Conservation (phyloP, 2,113 vertebrate genomes). For the Ondatra zibethicus region DNA sequence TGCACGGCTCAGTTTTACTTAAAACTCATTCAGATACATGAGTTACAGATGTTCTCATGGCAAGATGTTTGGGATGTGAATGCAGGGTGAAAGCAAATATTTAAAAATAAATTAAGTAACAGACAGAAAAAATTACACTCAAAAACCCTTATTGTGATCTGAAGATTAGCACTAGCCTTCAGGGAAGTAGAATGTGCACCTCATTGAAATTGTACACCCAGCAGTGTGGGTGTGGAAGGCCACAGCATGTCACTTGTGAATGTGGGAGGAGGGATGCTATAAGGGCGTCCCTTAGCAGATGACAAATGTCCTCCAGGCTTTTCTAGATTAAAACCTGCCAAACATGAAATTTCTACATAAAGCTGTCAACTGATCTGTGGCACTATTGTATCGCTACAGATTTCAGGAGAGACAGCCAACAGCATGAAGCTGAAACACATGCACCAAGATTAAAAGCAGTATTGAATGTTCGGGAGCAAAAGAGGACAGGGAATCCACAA, state of each 20-base stretch:
- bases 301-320: conserved; percentile 42
- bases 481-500: conserved; percentile 41
- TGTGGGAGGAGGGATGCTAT: conserved; percentile 18
- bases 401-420: conserved; percentile 56
- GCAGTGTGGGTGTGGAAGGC: conserved; percentile 55
- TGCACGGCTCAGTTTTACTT: conserved; percentile 51
- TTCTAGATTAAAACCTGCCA: conserved; percentile 61
- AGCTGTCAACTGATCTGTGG: conserved; percentile 71
- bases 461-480: conserved; percentile 63
- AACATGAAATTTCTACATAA: conserved; percentile 57
- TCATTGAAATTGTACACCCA: conserved; percentile 23
- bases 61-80: conserved; percentile 41
- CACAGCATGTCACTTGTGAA: conserved; percentile 35
- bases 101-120: conserved; percentile 71
- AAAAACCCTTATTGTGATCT: conserved; percentile 52
- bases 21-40: conserved; percentile 41
- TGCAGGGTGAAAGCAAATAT: conserved; percentile 45
- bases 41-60: conserved; percentile 60
- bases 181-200: conserved; percentile 38
- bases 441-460: conserved; percentile 67
- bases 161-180: conserved; percentile 32
- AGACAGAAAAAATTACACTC: conserved; percentile 47
- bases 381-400: conserved; percentile 60
- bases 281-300: conserved; percentile 28
- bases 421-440: conserved; percentile 67